Base-by-base conservation (phyloP, 2,113 vertebrate species). In the Chamaetylas fuelleborni region DNA sequence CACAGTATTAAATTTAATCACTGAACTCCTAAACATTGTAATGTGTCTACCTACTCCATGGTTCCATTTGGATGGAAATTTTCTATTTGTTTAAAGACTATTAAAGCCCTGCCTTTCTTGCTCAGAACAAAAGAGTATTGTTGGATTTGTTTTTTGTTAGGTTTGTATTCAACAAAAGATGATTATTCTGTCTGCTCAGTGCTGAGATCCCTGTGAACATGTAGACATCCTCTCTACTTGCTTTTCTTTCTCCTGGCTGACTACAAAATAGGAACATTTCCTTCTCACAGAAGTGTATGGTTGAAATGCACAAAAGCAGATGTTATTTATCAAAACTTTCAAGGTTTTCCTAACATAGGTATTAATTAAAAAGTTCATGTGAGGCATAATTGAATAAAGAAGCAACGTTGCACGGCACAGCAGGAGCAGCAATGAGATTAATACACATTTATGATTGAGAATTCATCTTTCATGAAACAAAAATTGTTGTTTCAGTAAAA, bases 41-140 rank as follows among this genome's bases (percentile, higher is more conserved):
- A 84, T 71, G 80, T 66, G 81, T 95, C 96, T 95, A 91, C 94
- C 96, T 97, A 94, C 94, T 95, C 88, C 74, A 66, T 76, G 81
- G 66, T 88, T 90, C 95, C 88, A 95, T 87, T 94, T 91, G 94
- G 80, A 95, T 96, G 94, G 94, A 93, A 96, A 95, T 96, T 96
- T 95, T 96, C 93, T 92, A 62, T 92, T 89, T 19, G 8, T 96
- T 95, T 92, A 77, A 95, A 88, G 94, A 89, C 78, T 93, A 84
- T 95, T 96, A 95, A 96, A 95, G 66, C 92, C 93, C 79, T 92
- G 88, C 81, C 81, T 95, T 95, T 95, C 96, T 97, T 86, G 62
- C 81, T 64, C 57, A 50, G 87, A 94, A 97, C 96, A 97, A 96
- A 94, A 96, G 96, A 33, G 33, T 60, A 91, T 95, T 97, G 96